phyloP scores from a whole-genome alignment of 2,797 vertebrate genomes.

The Gila robusta region DNA sequence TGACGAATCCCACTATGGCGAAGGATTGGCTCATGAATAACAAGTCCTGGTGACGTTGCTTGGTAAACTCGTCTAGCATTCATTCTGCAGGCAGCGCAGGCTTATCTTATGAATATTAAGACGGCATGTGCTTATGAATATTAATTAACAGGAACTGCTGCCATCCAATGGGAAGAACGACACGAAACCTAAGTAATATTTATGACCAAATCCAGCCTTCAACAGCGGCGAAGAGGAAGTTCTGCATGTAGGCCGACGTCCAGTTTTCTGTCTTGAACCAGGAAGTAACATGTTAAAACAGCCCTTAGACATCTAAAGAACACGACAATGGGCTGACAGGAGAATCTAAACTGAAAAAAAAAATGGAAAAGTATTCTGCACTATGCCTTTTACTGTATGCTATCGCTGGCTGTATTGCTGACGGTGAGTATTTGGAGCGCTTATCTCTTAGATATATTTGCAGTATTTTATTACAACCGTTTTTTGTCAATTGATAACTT shows the following conservation, averaged over 20 bases:
- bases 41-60: background rate
- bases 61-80: background rate
- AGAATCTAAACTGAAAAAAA: background rate
- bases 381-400: constrained; percentile 32
- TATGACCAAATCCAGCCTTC: background rate
- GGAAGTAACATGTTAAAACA: constrained; percentile 23
- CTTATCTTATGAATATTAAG: background rate
- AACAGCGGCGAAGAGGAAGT: background rate
- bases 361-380: background rate
- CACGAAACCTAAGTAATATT: background rate
- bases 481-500: background rate
- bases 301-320: background rate
- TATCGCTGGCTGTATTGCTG: constrained; percentile 15
- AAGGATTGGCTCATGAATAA: background rate
- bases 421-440: constrained; percentile 34
- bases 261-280: background rate
- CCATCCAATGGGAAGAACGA: background rate
- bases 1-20: background rate
- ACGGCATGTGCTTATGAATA: background rate
- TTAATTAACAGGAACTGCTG: background rate
- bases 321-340: constrained; percentile 35
- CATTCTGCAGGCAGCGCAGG: background rate
- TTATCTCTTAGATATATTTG: background rate
- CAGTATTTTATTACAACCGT: background rate
- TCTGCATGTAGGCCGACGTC: background rate